phyloP scores from a whole-genome alignment of 2,797 vertebrate genomes.

The Gymnothorax reevesii region DNA sequence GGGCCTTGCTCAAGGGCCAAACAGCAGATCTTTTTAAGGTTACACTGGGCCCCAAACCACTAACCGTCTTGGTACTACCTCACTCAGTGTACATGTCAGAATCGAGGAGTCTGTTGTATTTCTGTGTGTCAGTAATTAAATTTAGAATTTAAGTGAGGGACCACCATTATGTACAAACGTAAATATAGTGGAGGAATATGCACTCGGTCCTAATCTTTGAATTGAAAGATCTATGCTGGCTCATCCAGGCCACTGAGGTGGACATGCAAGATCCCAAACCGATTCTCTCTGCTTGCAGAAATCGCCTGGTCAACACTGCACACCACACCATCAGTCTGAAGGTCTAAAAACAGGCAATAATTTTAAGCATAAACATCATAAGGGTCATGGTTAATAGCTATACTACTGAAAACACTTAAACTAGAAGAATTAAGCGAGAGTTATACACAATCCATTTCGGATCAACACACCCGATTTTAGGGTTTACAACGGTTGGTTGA shows the following conservation, averaged over 20 bases:
- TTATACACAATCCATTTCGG: too few species aligned
- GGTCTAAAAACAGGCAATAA: too few species aligned
- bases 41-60: too few species aligned
- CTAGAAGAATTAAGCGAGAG: too few species aligned
- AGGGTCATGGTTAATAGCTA: too few species aligned
- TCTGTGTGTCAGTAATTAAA: neutral
- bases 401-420: too few species aligned
- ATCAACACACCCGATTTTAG: too few species aligned
- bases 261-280: slow-evolving; percentile 97
- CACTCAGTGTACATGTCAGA: neutral
- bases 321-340: slow-evolving; percentile 74
- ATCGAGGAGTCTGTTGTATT: neutral
- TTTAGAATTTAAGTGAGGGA: neutral
- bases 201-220: slow-evolving; percentile 84
- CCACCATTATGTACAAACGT: neutral
- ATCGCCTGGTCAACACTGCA: slow-evolving; percentile 95
- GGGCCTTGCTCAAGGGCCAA: too few species aligned
- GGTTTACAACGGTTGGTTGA: too few species aligned
- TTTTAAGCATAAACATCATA: too few species aligned
- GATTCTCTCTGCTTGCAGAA: slow-evolving; percentile 94
- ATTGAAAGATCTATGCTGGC: slow-evolving; percentile 89
- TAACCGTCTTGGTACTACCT: too few species aligned
- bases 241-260: slow-evolving; percentile 96
- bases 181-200: neutral
- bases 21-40: too few species aligned